Evolutionary conservation across 2,888 invertebrate genomes (phyloP).

Genomic region (Parnassius smintheus): DNA sequence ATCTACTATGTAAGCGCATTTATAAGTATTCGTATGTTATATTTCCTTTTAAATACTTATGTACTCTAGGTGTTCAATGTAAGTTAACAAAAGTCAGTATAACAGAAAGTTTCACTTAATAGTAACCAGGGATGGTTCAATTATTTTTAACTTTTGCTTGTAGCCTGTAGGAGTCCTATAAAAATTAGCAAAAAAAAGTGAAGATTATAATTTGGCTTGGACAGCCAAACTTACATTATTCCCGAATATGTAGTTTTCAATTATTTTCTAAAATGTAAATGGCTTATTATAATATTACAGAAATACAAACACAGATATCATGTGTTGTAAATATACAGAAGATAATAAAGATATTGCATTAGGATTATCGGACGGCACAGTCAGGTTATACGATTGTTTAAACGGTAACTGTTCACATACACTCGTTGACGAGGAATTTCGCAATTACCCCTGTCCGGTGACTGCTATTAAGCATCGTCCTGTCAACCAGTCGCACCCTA

Average conservation of each 20-base stretch:
- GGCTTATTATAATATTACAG: constrained; percentile 46
- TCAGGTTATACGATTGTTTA: constrained; percentile 77
- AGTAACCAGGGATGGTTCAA: too few relatives aligned
- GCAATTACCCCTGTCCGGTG: constrained; percentile 77
- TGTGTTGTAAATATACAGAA: constrained; percentile 83
- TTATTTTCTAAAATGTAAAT: too few relatives aligned
- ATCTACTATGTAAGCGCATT: constrained; percentile 59
- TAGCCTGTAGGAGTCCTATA: too few relatives aligned
- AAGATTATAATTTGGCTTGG: too few relatives aligned
- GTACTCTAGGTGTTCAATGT: neutral
- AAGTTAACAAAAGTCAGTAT: too few relatives aligned
- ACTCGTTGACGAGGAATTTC: constrained; percentile 79
- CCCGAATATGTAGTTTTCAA: too few relatives aligned
- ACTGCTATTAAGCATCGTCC: constrained; percentile 83
- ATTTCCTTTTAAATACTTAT: constrained; percentile 3
- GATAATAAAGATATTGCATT: constrained; percentile 80
- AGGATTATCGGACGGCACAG: constrained; percentile 82
- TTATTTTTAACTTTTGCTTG: too few relatives aligned
- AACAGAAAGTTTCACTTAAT: too few relatives aligned
- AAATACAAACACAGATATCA: constrained; percentile 74
- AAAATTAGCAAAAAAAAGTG: too few relatives aligned
- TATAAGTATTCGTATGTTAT: neutral
- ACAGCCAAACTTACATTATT: too few relatives aligned
- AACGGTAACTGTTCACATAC: constrained; percentile 70
- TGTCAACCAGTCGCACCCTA: constrained; percentile 80